Conservation (phyloP, 2,113 vertebrate species). For the Pogona vitticeps region DNA sequence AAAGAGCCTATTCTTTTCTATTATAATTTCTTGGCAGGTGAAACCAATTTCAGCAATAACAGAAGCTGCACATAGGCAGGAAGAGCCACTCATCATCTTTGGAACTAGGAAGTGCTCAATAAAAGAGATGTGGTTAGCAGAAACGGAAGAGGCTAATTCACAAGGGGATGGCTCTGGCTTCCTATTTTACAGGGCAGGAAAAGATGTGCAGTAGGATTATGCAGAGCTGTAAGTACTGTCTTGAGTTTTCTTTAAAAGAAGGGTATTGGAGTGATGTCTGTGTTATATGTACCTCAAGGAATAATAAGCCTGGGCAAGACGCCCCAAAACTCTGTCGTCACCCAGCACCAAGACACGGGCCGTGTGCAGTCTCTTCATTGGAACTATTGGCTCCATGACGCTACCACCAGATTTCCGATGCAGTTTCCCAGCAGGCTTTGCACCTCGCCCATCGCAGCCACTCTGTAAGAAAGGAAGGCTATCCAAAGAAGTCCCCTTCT, state of each 20-base stretch:
- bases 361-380: slow-evolving; percentile 79
- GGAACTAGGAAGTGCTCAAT: neutral
- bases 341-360: slow-evolving; percentile 89
- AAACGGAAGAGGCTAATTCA: neutral
- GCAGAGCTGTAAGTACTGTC: neutral
- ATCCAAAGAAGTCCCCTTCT: slow-evolving; percentile 76
- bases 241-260: neutral
- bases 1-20: neutral
- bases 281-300: slow-evolving; percentile 78
- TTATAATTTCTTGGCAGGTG: neutral
- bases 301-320: slow-evolving; percentile 87
- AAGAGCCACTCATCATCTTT: neutral
- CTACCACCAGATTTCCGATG: slow-evolving; percentile 72
- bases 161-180: neutral
- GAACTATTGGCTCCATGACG: slow-evolving; percentile 58
- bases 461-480: slow-evolving; percentile 79
- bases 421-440: slow-evolving; percentile 37
- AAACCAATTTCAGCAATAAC: neutral
- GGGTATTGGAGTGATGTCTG: neutral
- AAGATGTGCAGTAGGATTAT: neutral
- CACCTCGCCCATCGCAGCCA: slow-evolving; percentile 62
- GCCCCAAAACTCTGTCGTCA: slow-evolving; percentile 86
- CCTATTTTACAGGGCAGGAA: neutral
- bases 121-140: neutral
- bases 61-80: neutral